Conservation (phyloP, 2,113 vertebrate species). For the Megaceryle maxima region DNA sequence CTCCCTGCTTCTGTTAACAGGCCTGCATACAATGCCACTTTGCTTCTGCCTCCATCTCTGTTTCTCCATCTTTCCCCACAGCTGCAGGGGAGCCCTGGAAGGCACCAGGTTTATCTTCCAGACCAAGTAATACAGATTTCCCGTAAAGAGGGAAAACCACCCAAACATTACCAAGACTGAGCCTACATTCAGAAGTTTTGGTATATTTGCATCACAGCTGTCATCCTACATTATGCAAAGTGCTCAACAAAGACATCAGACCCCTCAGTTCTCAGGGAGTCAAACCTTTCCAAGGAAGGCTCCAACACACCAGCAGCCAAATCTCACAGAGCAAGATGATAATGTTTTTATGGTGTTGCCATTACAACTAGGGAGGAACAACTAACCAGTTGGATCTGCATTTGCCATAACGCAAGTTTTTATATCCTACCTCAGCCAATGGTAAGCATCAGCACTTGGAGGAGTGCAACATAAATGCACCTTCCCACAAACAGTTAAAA, state of each 20-base stretch:
- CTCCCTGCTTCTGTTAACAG: background rate
- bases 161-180: background rate
- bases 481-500: background rate
- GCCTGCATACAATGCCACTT: rapidly evolving
- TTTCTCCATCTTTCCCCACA: rapidly evolving
- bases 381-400: background rate
- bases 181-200: background rate
- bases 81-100: background rate
- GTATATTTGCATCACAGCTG: background rate
- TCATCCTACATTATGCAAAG: background rate
- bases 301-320: background rate
- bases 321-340: background rate
- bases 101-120: background rate
- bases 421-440: background rate
- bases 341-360: background rate
- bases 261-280: background rate
- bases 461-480: background rate
- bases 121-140: background rate
- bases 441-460: background rate
- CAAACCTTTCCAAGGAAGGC: background rate
- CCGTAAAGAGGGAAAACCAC: background rate
- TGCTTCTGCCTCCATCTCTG: background rate
- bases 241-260: background rate
- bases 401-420: background rate
- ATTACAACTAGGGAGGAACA: background rate